Conservation (phyloP, 2,113 vertebrate species). For the Poecile atricapillus region DNA sequence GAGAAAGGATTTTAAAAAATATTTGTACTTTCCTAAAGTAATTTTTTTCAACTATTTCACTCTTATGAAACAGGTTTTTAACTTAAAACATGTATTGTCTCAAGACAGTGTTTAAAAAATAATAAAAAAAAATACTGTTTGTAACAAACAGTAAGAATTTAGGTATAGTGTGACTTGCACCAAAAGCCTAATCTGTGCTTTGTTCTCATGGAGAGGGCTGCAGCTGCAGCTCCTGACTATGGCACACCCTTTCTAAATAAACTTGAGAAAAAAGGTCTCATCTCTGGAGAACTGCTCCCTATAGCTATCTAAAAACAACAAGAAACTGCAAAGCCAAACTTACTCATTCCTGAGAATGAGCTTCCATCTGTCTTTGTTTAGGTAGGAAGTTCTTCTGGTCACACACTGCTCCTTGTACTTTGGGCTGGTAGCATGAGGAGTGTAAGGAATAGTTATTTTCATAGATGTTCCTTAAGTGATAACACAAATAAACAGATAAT, state of each 20-base stretch:
- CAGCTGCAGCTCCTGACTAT: background rate
- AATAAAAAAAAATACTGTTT: background rate
- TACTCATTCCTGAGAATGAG: background rate
- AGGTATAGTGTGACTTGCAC: no score
- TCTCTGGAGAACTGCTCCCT: background rate
- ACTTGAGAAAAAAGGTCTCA: background rate
- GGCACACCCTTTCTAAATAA: background rate
- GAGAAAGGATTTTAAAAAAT: background rate
- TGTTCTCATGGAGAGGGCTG: background rate
- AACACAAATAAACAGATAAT: background rate
- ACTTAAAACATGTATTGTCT: background rate
- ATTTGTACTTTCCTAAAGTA: background rate
- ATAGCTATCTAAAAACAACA: background rate
- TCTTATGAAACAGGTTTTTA: background rate
- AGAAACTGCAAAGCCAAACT: background rate
- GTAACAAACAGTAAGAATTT: background rate
- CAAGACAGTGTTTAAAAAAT: background rate
- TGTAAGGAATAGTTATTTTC: background rate
- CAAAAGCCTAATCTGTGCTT: background rate
- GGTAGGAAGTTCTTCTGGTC: background rate
- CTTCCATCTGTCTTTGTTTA: background rate
- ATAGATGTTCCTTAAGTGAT: background rate
- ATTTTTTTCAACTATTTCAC: background rate
- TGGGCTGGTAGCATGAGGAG: fast-evolving
- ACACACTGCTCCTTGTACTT: background rate